These are phyloP conservation scores for Bucco capensis DNA, from an alignment of 2,113 vertebrate genomes.

Conservation along the genomic window DNA sequence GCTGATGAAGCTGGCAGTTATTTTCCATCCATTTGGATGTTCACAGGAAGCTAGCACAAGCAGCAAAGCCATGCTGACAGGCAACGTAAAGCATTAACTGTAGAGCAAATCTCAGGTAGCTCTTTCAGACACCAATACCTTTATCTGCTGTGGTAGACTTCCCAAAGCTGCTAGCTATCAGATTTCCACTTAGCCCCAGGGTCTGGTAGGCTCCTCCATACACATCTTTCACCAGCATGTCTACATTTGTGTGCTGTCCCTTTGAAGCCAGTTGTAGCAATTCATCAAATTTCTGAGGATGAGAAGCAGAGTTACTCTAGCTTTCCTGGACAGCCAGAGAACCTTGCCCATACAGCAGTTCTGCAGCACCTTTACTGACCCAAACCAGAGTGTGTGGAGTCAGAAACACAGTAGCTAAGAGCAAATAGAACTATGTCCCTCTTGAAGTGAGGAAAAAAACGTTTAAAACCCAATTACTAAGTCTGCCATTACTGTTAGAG, in stretches of 20 bases:
- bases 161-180: constrained; percentile 97
- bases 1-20: not conserved
- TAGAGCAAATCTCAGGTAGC: not conserved
- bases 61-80: not conserved
- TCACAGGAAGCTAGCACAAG: not conserved
- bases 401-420: not conserved
- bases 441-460: not conserved
- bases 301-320: not conserved
- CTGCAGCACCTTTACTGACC: not conserved
- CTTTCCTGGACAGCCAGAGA: not conserved
- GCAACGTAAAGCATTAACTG: not conserved
- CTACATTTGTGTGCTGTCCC: constrained; percentile 92
- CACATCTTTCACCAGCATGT: constrained; percentile 97
- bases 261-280: constrained; percentile 90
- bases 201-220: constrained; percentile 93
- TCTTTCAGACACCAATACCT: constrained; percentile 70
- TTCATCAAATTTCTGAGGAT: constrained; percentile 90
- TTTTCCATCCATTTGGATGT: not conserved
- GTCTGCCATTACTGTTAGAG: not conserved
- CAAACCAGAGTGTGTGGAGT: not conserved
- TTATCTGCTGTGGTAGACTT: constrained; percentile 91
- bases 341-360: not conserved
- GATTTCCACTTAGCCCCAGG: constrained; percentile 89
- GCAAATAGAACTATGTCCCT: not conserved
- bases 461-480: not conserved